A percentile compares a stretch with the other conserved stretches of the same genome.
Conservation (phyloP, 92 coral and sea anemone species). For the Phenganax subtilis region DNA sequence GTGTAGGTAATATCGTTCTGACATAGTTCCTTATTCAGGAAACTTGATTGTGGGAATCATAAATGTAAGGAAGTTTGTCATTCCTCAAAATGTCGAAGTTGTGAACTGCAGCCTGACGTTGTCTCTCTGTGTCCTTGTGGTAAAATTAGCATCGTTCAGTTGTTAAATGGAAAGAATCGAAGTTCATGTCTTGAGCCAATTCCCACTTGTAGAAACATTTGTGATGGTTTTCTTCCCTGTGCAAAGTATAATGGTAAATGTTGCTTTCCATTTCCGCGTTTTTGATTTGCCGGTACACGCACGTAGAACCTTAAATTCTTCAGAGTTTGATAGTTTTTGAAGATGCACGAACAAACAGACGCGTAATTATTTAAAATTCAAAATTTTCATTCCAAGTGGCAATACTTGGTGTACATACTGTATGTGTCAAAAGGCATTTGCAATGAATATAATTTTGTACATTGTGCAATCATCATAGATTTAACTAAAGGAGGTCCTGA, state of each 20-base stretch:
- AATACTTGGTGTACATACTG: no score
- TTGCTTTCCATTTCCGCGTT: neutral
- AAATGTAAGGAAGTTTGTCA: constrained; percentile 73
- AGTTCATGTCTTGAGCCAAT: constrained; percentile 73
- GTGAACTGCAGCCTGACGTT: constrained; percentile 67
- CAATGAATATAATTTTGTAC: neutral
- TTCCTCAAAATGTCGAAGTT: constrained; percentile 55
- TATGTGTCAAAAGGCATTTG: neutral
- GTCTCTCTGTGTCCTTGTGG: constrained; percentile 87
- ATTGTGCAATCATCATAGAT: neutral
- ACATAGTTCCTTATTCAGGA: constrained; percentile 29
- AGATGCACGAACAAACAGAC: no score
- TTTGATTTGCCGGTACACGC: no score
- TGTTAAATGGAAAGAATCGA: constrained; percentile 61
- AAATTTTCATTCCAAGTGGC: no score
- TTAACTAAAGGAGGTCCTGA: constrained; percentile 10
- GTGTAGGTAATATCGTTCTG: neutral
- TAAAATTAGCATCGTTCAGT: constrained; percentile 52
- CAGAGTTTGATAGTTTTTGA: no score
- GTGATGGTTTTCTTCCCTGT: constrained; percentile 70
- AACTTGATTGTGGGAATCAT: constrained; percentile 90
- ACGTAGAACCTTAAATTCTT: no score
- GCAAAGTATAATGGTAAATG: constrained; percentile 49
- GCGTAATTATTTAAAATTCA: no score
- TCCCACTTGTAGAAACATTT: constrained; percentile 70